These are phyloP conservation scores for Ormyrus pomaceus DNA, from an alignment of 2,888 invertebrate species.

Conservation along the genomic window DNA sequence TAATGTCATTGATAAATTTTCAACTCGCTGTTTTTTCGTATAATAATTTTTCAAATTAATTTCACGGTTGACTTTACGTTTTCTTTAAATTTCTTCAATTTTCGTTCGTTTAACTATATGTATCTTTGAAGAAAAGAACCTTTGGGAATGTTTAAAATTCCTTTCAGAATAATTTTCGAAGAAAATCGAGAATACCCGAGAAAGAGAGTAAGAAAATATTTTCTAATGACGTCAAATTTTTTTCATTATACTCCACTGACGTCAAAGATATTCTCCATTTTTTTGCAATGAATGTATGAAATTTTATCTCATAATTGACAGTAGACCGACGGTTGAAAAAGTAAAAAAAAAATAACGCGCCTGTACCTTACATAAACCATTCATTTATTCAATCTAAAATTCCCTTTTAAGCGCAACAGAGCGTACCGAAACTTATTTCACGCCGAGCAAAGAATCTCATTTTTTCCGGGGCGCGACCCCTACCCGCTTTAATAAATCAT, in stretches of 20 bases:
- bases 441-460: background rate
- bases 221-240: background rate
- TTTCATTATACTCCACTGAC: background rate
- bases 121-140: background rate
- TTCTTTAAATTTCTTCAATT: background rate
- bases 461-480: background rate
- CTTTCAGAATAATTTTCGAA: conserved; percentile 7
- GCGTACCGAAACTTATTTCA: too few relatives aligned
- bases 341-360: too few relatives aligned
- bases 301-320: too few relatives aligned
- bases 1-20: too few relatives aligned
- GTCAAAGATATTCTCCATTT: background rate
- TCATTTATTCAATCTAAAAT: too few relatives aligned
- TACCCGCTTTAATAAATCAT: background rate
- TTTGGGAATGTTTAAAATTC: background rate
- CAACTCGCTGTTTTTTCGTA: too few relatives aligned
- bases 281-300: too few relatives aligned
- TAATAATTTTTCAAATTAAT: background rate
- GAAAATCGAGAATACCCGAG: background rate
- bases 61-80: conserved; percentile 1
- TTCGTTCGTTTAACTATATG: background rate
- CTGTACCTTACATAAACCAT: too few relatives aligned
- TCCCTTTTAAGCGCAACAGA: too few relatives aligned
- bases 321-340: too few relatives aligned
- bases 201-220: conserved; percentile 11